Evolutionary conservation across 2,113 vertebrate species (phyloP).

Genomic region (Scophthalmus maximus): DNA sequence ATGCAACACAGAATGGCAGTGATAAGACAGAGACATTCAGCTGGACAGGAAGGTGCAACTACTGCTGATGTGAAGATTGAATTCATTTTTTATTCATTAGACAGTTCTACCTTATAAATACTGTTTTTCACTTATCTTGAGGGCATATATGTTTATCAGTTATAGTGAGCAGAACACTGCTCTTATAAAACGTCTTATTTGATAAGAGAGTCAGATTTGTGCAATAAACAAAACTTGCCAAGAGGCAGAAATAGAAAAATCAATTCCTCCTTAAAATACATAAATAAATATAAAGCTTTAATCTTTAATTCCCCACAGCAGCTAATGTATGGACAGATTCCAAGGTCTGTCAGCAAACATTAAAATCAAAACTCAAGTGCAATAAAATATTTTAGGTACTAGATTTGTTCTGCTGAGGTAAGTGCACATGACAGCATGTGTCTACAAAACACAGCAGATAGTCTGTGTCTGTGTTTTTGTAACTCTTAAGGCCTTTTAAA

Average conservation of each 20-base stretch:
- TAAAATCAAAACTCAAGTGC: neutral
- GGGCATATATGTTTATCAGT: neutral
- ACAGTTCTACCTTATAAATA: neutral
- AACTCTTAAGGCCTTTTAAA: neutral
- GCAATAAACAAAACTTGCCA: neutral
- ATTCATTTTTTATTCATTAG: constrained; percentile 12
- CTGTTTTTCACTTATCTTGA: neutral
- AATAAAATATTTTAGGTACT: constrained; percentile 13
- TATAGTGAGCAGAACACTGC: neutral
- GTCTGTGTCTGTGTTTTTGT: neutral
- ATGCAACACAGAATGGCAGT: constrained; percentile 1
- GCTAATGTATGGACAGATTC: neutral
- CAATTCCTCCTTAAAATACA: neutral
- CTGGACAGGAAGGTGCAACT: neutral
- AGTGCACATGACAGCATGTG: neutral
- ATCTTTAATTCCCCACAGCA: neutral
- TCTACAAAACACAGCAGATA: neutral
- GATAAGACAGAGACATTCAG: neutral
- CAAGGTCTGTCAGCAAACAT: neutral
- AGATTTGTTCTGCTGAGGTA: neutral
- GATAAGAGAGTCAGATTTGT: neutral
- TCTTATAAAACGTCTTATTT: neutral
- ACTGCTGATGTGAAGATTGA: neutral
- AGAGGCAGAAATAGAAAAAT: neutral
- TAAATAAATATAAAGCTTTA: neutral